A percentile compares a stretch with the other conserved stretches of the same genome.
These are phyloP conservation scores for Oryzias javanicus DNA, from an alignment of 2,113 vertebrate species.

Conservation along the genomic window DNA sequence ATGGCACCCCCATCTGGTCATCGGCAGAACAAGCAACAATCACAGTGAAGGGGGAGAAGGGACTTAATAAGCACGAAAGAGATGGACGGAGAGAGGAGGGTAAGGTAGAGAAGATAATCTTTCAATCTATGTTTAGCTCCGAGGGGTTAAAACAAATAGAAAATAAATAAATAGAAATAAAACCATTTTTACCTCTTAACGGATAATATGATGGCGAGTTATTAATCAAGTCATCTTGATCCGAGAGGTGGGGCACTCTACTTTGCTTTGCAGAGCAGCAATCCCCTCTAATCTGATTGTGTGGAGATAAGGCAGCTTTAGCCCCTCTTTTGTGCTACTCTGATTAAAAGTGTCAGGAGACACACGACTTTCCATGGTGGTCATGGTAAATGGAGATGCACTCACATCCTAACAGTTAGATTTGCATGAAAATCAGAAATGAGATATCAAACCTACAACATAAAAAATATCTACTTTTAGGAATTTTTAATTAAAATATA, in stretches of 20 bases:
- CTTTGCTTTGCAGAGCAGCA: constrained; percentile 74
- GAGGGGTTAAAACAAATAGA: constrained; percentile 41
- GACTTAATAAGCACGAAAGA: constrained; percentile 9
- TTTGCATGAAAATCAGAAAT: not conserved
- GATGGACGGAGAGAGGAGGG: not conserved
- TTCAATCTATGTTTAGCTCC: constrained; percentile 67
- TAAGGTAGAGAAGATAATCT: constrained; percentile 57
- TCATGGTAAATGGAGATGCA: constrained; percentile 48
- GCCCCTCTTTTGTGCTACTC: constrained; percentile 68
- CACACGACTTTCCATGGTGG: constrained; percentile 45
- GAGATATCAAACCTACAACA: too few relatives aligned
- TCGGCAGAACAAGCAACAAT: constrained; percentile 52
- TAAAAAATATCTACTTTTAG: too few relatives aligned
- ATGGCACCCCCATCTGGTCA: constrained; percentile 80
- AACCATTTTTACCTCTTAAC: constrained; percentile 81
- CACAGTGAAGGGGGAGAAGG: constrained; percentile 12
- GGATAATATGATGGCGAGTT: constrained; percentile 79
- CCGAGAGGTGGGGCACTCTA: constrained; percentile 49
- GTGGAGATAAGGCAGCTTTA: constrained; percentile 78
- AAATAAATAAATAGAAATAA: constrained; percentile 77
- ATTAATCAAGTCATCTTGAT: constrained; percentile 84
- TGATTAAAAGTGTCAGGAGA: constrained; percentile 69
- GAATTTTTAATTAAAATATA: too few relatives aligned
- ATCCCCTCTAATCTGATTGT: constrained; percentile 83
- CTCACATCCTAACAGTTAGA: constrained; percentile 21